Evolutionary conservation across 2,113 vertebrate species (phyloP).

Genomic region (Corythoichthys intestinalis): DNA sequence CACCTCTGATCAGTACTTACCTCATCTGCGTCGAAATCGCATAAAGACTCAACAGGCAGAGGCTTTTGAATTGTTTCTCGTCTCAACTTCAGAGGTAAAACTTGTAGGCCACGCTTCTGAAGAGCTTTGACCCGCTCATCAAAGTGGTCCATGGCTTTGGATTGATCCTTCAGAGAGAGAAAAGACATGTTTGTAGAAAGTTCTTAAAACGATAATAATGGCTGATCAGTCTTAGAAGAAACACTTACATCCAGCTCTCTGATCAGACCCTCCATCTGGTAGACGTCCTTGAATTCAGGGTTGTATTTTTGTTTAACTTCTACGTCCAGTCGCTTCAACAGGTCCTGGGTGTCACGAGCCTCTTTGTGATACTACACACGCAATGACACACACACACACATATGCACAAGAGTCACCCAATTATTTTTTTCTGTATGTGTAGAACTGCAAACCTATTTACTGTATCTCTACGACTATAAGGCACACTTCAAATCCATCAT

Average conservation of each 20-base stretch:
- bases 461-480: too few relatives aligned
- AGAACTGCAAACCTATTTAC: too few relatives aligned
- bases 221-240: not conserved
- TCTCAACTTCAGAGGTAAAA: slow-evolving; percentile 84
- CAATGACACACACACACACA: slow-evolving; percentile 26
- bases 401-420: not conserved
- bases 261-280: slow-evolving; percentile 86
- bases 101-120: slow-evolving; percentile 82
- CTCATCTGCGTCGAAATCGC: slow-evolving; percentile 85
- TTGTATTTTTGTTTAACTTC: slow-evolving; percentile 91
- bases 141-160: slow-evolving; percentile 86
- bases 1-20: slow-evolving; percentile 54
- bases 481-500: too few relatives aligned
- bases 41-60: slow-evolving; percentile 86
- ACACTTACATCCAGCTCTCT: slow-evolving; percentile 84
- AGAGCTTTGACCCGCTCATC: slow-evolving; percentile 80
- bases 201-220: not conserved
- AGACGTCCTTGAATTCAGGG: slow-evolving; percentile 91
- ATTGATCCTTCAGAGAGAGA: slow-evolving; percentile 79
- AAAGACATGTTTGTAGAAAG: slow-evolving; percentile 14
- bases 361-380: slow-evolving; percentile 83
- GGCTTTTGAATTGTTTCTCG: slow-evolving; percentile 74
- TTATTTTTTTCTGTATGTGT: not conserved
- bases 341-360: slow-evolving; percentile 84
- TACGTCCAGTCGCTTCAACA: slow-evolving; percentile 83